Conservation (phyloP, 2,888 invertebrate species). For the Tupiocoris notatus region DNA sequence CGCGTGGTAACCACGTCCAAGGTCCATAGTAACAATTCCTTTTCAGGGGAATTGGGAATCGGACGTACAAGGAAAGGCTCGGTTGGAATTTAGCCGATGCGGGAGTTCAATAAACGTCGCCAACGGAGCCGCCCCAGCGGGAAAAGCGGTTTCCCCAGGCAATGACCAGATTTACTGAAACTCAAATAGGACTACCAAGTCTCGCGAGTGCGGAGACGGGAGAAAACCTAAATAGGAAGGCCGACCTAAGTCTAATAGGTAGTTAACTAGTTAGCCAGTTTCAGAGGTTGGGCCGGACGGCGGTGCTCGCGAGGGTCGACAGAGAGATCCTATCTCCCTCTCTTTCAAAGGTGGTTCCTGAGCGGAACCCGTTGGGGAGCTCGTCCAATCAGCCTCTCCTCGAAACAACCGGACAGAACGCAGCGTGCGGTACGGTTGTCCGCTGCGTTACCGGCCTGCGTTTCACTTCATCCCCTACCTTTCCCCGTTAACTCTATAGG, state of each 20-base stretch:
- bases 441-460: not conserved
- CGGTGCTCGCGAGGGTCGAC: not conserved
- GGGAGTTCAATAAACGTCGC: not conserved
- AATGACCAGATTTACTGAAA: not conserved
- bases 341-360: not conserved
- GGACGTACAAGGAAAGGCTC: not conserved
- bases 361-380: not conserved
- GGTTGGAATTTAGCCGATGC: not conserved
- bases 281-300: not conserved
- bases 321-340: not conserved
- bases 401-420: not conserved
- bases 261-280: not conserved
- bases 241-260: not conserved
- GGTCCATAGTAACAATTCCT: no score
- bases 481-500: no score
- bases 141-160: not conserved
- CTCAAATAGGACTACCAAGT: not conserved
- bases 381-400: not conserved
- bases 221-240: not conserved
- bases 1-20: no score
- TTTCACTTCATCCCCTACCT: no score
- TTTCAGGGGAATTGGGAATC: not conserved
- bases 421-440: no score
- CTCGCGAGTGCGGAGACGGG: not conserved
- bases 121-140: not conserved